Conservation (phyloP, 2,797 vertebrate species). For the Nannoperca obscura region DNA sequence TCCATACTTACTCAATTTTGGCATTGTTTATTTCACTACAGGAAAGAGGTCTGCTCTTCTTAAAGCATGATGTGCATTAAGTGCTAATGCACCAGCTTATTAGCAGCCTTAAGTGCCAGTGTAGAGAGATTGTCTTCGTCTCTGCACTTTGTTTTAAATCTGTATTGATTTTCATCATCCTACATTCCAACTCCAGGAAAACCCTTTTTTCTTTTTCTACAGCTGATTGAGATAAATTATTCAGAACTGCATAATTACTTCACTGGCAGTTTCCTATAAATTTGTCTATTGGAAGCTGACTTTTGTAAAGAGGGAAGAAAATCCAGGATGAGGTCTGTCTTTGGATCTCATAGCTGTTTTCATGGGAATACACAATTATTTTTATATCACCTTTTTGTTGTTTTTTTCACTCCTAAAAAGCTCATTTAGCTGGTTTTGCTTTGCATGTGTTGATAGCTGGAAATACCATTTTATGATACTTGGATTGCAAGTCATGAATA, state of each 20-base stretch:
- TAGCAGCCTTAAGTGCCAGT: constrained; percentile 15
- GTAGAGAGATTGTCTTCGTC: constrained; percentile 21
- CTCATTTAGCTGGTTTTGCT: constrained; percentile 48
- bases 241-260: not conserved
- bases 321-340: constrained; percentile 3
- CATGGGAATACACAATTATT: constrained; percentile 46
- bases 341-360: constrained; percentile 38
- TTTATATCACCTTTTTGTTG: not conserved
- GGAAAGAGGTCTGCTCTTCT: constrained; percentile 28
- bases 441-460: constrained; percentile 63
- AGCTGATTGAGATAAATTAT: constrained; percentile 16
- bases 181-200: constrained; percentile 50
- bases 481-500: constrained; percentile 23
- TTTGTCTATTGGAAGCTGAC: not conserved
- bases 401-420: constrained; percentile 7
- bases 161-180: constrained; percentile 17
- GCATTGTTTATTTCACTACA: constrained; percentile 20
- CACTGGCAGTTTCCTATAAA: not conserved
- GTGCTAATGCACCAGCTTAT: constrained; percentile 40
- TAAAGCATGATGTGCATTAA: constrained; percentile 61
- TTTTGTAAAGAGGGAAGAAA: constrained; percentile 1
- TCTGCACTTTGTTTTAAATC: constrained; percentile 1
- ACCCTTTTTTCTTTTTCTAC: constrained; percentile 14
- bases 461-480: constrained; percentile 14
- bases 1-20: constrained; percentile 6